Percentiles rank a stretch among this genome's conserved stretches.
Conservation (phyloP, 1,140 invertebrate genomes). For the Caenorhabditis tropicalis region DNA sequence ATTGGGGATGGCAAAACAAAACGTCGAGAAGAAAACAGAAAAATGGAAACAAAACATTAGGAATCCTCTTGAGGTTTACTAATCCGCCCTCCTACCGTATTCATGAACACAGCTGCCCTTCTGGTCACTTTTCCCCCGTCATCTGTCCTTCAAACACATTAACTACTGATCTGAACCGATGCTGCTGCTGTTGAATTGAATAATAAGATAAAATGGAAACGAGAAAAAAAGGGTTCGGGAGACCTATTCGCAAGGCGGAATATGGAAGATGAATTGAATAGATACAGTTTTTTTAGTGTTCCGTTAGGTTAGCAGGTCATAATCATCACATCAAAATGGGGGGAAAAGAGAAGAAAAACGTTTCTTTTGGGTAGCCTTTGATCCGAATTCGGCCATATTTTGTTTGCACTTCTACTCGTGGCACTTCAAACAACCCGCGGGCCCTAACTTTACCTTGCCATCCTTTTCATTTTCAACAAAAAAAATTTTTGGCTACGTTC, state of each 20-base stretch:
- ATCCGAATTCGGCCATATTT: slow-evolving; percentile 35
- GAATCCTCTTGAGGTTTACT: slow-evolving; percentile 27
- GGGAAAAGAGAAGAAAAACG: not conserved
- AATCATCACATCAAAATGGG: slow-evolving; percentile 27
- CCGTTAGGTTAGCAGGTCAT: slow-evolving; percentile 42
- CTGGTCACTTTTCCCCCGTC: not conserved
- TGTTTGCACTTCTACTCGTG: slow-evolving; percentile 41
- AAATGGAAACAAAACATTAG: not conserved
- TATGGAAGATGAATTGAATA: slow-evolving; percentile 42
- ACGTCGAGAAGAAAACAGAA: not conserved
- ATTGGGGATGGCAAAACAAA: slow-evolving; percentile 33
- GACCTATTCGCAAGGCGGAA: slow-evolving; percentile 29
- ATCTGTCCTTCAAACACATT: slow-evolving; percentile 24
- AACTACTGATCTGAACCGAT: not conserved
- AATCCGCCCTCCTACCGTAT: slow-evolving; percentile 16
- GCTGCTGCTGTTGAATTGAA: not conserved
- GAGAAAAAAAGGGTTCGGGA: slow-evolving; percentile 1
- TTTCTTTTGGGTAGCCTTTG: not conserved
- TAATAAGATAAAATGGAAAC: not conserved
- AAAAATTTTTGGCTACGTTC: not conserved
- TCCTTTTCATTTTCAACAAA: not conserved
- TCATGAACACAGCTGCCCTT: slow-evolving; percentile 33
- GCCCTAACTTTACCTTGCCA: slow-evolving; percentile 36
- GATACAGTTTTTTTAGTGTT: slow-evolving; percentile 33
- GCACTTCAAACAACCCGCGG: slow-evolving; percentile 24